These are phyloP conservation scores for Megalops cyprinoides DNA, from an alignment of 2,797 vertebrate species.

Conservation along the genomic window DNA sequence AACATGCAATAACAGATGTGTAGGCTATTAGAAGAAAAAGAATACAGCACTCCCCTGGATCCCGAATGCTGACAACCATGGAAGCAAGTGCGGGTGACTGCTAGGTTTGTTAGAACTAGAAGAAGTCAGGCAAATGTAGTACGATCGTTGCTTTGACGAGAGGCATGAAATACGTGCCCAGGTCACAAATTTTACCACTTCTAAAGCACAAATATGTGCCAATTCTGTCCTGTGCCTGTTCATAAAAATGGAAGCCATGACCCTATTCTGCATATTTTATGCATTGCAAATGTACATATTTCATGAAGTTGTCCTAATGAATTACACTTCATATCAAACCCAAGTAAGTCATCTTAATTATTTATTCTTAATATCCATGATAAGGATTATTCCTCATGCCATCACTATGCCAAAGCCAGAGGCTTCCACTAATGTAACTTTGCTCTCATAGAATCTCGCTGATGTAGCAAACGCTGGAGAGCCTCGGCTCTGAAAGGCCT, in stretches of 20 bases:
- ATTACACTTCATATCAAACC: conserved; percentile 13
- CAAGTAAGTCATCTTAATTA: neutral
- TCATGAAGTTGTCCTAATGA: conserved; percentile 11
- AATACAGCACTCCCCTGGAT: too few species aligned
- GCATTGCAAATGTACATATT: conserved; percentile 1
- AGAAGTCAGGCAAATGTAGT: too few species aligned
- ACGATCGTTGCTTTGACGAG: neutral
- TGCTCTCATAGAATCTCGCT: too few species aligned
- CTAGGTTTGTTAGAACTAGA: too few species aligned
- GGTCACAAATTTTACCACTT: neutral
- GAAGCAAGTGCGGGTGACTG: too few species aligned
- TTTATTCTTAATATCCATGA: conserved; percentile 9
- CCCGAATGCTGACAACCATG: too few species aligned
- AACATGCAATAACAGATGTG: too few species aligned
- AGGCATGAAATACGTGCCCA: neutral
- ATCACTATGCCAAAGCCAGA: neutral
- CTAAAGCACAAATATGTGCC: neutral
- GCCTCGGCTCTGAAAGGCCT: too few species aligned
- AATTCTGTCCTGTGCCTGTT: neutral
- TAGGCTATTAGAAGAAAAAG: too few species aligned
- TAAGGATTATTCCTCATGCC: neutral
- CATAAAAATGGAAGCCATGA: neutral
- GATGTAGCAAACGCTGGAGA: too few species aligned
- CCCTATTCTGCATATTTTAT: conserved; percentile 22
- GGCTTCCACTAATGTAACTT: neutral